Conservation (phyloP, 1,140 invertebrate species). For the Oscheius sp. region DNA sequence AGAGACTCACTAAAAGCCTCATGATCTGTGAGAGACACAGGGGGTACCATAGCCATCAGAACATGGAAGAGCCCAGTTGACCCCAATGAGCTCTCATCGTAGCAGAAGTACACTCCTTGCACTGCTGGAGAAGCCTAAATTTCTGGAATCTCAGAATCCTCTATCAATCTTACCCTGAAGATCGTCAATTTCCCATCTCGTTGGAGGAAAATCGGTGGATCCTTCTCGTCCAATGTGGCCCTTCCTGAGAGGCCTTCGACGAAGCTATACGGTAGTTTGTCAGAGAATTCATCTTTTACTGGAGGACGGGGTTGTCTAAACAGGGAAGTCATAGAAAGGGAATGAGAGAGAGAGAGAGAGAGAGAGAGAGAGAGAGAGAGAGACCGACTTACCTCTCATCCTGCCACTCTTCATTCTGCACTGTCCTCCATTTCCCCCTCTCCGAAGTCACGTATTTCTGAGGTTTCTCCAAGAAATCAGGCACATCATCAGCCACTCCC, state of each 20-base stretch:
- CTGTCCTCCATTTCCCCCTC: neutral
- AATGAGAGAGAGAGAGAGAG: no score
- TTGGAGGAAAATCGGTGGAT: slow-evolving; percentile 9
- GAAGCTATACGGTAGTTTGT: neutral
- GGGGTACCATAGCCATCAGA: slow-evolving; percentile 18
- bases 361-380: no score
- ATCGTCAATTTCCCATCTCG: slow-evolving; percentile 25
- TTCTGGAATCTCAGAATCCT: neutral
- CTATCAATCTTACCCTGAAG: neutral
- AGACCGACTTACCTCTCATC: neutral
- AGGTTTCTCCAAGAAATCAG: slow-evolving; percentile 2
- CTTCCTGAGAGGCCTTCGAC: neutral
- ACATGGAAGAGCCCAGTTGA: slow-evolving; percentile 18
- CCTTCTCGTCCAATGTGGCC: neutral
- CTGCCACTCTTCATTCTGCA: neutral
- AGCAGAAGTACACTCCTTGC: slow-evolving; percentile 31
- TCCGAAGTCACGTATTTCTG: neutral
- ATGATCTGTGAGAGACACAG: slow-evolving; percentile 1
- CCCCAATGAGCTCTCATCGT: slow-evolving; percentile 16
- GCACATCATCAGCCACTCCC: slow-evolving; percentile 18
- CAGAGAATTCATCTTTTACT: neutral
- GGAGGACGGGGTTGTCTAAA: neutral
- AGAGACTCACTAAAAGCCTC: slow-evolving; percentile 10
- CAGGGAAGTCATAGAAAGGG: neutral
- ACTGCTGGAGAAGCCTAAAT: neutral